A percentile compares a stretch with the other conserved stretches of the same genome.
These are phyloP conservation scores for Latrodectus elegans DNA, from an alignment of 2,888 invertebrate species.

Conservation along the genomic window DNA sequence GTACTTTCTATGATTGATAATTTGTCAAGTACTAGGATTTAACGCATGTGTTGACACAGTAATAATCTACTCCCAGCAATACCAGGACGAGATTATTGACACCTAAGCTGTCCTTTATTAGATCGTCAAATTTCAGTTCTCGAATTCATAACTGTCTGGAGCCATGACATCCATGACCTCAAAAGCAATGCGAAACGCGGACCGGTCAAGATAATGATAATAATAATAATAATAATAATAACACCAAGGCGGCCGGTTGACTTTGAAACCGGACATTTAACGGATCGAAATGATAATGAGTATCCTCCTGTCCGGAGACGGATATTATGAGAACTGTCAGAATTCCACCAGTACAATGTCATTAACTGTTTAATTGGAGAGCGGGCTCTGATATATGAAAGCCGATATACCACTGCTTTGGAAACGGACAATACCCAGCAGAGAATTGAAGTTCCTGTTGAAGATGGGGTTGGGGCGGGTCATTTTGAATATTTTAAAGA, in stretches of 20 bases:
- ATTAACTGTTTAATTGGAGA: slow-evolving; percentile 57
- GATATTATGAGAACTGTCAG: slow-evolving; percentile 63
- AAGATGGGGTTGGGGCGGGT: slow-evolving; percentile 12
- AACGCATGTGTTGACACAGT: not conserved
- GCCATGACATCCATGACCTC: slow-evolving; percentile 1
- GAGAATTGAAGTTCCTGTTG: not conserved
- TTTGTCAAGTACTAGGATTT: not conserved
- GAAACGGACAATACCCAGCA: slow-evolving; percentile 3
- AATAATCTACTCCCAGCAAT: not conserved
- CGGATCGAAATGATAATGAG: slow-evolving; percentile 65
- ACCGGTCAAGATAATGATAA: too few relatives aligned
- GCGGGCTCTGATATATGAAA: slow-evolving; percentile 30
- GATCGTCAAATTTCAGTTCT: slow-evolving; percentile 15
- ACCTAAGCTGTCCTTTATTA: not conserved
- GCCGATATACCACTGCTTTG: slow-evolving; percentile 21
- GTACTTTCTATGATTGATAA: not conserved
- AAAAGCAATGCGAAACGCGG: not conserved
- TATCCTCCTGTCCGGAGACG: slow-evolving; percentile 19
- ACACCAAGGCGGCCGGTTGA: not conserved
- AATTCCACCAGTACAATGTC: slow-evolving; percentile 64
- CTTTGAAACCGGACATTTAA: slow-evolving; percentile 46
- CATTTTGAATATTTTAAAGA: slow-evolving; percentile 48
- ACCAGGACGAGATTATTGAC: not conserved
- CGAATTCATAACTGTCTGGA: slow-evolving; percentile 29
- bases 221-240: not conserved